Evolutionary conservation across 2,888 invertebrate species (phyloP).

Genomic region (Oscheius sp.): DNA sequence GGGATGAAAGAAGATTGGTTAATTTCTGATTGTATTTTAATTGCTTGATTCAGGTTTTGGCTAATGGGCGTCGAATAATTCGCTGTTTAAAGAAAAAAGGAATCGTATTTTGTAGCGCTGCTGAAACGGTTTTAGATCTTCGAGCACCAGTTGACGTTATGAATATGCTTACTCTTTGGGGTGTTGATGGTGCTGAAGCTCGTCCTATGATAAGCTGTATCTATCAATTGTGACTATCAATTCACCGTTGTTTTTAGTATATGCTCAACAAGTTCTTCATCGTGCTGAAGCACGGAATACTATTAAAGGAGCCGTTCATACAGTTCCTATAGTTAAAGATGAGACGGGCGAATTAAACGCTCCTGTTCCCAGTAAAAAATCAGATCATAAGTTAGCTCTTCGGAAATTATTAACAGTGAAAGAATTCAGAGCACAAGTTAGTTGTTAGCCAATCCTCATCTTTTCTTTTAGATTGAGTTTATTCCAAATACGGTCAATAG

Average conservation of each 20-base stretch:
- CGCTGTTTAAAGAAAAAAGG: constrained; percentile 48
- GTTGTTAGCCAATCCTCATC: not conserved
- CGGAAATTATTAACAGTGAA: constrained; percentile 24
- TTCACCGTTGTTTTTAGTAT: too few relatives aligned
- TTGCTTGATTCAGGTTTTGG: constrained; percentile 37
- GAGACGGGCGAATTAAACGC: not conserved
- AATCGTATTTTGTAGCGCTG: constrained; percentile 59
- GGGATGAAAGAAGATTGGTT: constrained; percentile 47
- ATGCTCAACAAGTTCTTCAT: constrained; percentile 57
- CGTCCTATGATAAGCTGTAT: constrained; percentile 59
- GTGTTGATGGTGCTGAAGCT: constrained; percentile 43
- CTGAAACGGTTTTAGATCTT: constrained; percentile 59
- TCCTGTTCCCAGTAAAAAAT: not conserved
- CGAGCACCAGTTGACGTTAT: constrained; percentile 69
- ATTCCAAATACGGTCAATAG: not conserved
- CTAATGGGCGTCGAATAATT: constrained; percentile 57
- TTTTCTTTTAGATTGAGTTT: not conserved
- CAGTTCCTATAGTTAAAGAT: constrained; percentile 31
- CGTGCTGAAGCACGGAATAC: constrained; percentile 63
- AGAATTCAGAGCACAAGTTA: constrained; percentile 29
- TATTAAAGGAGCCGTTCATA: constrained; percentile 60
- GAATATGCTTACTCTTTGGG: constrained; percentile 66
- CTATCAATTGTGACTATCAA: not conserved
- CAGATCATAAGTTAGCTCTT: constrained; percentile 8
- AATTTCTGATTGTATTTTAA: not conserved